phyloP scores from a whole-genome alignment of 2,797 vertebrate genomes.

The Lateolabrax maculatus region DNA sequence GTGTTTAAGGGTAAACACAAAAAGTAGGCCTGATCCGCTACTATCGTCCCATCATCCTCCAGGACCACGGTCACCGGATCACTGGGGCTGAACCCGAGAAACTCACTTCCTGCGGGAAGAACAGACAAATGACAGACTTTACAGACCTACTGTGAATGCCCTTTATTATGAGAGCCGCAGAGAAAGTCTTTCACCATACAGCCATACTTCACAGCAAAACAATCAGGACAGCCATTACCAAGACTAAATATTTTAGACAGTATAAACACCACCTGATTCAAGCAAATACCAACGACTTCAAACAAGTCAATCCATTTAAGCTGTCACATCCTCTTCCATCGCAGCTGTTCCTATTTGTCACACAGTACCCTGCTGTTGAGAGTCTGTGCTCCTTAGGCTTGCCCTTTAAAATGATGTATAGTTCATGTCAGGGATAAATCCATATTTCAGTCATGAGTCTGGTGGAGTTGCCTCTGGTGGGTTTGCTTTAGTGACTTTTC shows the following conservation, averaged over 20 bases:
- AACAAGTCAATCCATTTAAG: constrained; percentile 10
- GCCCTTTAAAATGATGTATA: not conserved
- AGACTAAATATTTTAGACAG: constrained; percentile 1
- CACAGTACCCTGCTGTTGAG: not conserved
- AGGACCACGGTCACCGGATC: constrained; percentile 88
- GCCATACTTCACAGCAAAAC: not conserved
- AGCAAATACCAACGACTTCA: constrained; percentile 2
- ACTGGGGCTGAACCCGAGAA: constrained; percentile 81
- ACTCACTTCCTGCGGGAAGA: constrained; percentile 79
- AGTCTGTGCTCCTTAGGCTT: not conserved
- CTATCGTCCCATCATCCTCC: constrained; percentile 96
- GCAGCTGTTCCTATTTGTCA: not conserved
- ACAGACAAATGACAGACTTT: not conserved
- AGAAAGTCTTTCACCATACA: not conserved
- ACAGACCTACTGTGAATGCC: not conserved
- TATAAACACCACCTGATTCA: not conserved
- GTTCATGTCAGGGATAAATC: not conserved
- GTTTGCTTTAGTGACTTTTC: too few species aligned
- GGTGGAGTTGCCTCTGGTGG: not conserved
- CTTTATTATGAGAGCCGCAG: not conserved
- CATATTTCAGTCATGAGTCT: not conserved
- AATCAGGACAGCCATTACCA: not conserved
- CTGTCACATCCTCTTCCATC: constrained; percentile 3
- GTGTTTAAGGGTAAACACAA: constrained; percentile 91
- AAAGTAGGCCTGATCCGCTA: constrained; percentile 94